A percentile compares a stretch with the other conserved stretches of the same genome.
phyloP scores from a whole-genome alignment of 1,140 invertebrate species.

The Callitettix versicolor region DNA sequence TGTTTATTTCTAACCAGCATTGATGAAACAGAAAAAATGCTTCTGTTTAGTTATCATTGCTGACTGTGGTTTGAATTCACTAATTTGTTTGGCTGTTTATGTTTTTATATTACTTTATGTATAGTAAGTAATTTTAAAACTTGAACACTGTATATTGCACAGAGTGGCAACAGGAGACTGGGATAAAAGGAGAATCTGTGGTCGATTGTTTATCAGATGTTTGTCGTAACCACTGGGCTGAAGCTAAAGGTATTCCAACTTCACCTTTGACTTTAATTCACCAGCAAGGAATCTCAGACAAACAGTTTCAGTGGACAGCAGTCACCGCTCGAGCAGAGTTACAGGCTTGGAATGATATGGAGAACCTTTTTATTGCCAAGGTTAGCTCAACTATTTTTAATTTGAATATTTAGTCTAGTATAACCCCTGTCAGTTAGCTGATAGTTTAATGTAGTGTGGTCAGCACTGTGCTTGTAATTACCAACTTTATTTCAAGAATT shows the following conservation, averaged over 20 bases:
- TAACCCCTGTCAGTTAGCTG: neutral
- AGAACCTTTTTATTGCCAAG: conserved; percentile 44
- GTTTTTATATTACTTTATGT: too few relatives aligned
- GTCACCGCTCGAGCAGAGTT: conserved; percentile 35
- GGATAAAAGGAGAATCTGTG: conserved; percentile 32
- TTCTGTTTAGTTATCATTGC: too few relatives aligned
- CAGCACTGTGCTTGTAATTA: neutral
- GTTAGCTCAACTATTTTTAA: conserved; percentile 27
- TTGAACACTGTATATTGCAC: too few relatives aligned
- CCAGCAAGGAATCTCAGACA: conserved; percentile 38
- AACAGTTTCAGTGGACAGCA: conserved; percentile 43
- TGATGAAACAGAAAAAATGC: too few relatives aligned
- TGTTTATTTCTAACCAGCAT: too few relatives aligned
- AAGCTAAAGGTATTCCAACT: conserved; percentile 28
- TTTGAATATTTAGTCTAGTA: neutral
- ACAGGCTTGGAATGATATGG: conserved; percentile 45
- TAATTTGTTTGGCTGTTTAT: too few relatives aligned
- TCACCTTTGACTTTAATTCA: conserved; percentile 33
- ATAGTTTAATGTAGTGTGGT: neutral
- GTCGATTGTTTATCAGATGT: conserved; percentile 35
- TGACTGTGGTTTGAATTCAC: too few relatives aligned
- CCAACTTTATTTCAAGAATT: neutral
- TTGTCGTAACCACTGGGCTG: conserved; percentile 36
- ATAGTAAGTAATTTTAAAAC: too few relatives aligned
- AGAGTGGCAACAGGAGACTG: conserved; percentile 37